Base-by-base conservation (phyloP, 1,140 invertebrate genomes). In the Cephus cinctus region DNA sequence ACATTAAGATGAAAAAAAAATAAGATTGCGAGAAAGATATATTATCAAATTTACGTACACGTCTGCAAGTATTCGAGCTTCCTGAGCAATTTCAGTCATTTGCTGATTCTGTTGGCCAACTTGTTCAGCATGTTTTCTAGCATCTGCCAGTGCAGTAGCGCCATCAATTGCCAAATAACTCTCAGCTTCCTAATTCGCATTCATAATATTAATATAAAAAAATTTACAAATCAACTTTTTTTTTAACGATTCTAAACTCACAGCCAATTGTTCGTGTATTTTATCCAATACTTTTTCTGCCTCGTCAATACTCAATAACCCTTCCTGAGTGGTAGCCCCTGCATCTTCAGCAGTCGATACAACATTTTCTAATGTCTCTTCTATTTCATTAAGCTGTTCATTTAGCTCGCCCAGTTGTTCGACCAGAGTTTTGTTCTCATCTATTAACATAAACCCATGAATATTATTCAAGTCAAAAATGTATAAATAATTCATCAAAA, bases 61-160 rank as follows among this genome's bases (percentile, higher is more conserved):
- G 54, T 94, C 88, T 1, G 92, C 90, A 2, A 90, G 61, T 9
- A 82, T 69, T 15, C 94, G 80, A 3, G 95, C 92, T 67, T 94
- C 86, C 46, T 90, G 83, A 0, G 95, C 92, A 34, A 96, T 90
- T 11, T 85, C 80, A 1, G 93, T 93, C 89, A 98, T 96, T 57
- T 91, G 86, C 16, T 89, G 81, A 12, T 91, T 96, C 63, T 96
- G 90, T 54, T 93, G 87, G 4, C 94, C 94, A 69, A 93, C 92
- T 71, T 92, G 84, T 32, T 86, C 82, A 0, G 93, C 91, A 30
- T 90, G 84, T 56, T 89, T 85, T 63, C 85, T 81, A 0, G 94
- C 94, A 57, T 88, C 86, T 1, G 81, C 71, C 31, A 96, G 71
- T 0, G 92, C 92, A 16, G 80, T 79, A 15, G 80, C 78, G 3